Conservation (phyloP, 2,113 vertebrate genomes). For the Mesocricetus auratus region DNA sequence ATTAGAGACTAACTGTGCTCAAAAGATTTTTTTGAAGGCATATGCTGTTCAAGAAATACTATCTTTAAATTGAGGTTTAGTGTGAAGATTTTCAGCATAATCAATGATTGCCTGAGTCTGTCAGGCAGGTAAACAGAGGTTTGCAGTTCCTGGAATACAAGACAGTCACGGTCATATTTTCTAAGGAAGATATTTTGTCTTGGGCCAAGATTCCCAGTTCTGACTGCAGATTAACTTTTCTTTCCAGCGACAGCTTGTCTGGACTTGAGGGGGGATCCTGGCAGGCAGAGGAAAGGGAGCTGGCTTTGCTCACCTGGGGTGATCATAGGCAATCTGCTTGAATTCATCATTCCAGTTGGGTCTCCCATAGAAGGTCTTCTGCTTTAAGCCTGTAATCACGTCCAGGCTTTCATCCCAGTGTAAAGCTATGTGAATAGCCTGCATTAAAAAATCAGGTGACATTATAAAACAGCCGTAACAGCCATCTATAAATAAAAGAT, state of each 20-base stretch:
- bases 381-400: constrained; percentile 89
- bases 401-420: constrained; percentile 88
- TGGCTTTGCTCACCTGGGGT: constrained; percentile 87
- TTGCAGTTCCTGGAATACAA: neutral
- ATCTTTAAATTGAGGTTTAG: constrained; percentile 51
- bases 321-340: constrained; percentile 86
- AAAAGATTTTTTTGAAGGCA: constrained; percentile 46
- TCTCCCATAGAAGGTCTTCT: constrained; percentile 90
- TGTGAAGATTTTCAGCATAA: constrained; percentile 3
- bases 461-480: constrained; percentile 20
- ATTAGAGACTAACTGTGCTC: constrained; percentile 21
- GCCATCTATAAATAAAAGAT: neutral
- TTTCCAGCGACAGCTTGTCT: neutral
- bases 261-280: neutral
- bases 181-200: neutral
- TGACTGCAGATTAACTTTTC: neutral
- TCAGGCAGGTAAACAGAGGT: constrained; percentile 19
- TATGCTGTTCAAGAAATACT: constrained; percentile 52
- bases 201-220: neutral
- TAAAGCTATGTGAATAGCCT: constrained; percentile 90
- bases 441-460: constrained; percentile 76
- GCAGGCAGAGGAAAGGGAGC: constrained; percentile 6
- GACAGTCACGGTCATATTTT: neutral
- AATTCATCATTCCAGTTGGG: constrained; percentile 91
- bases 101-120: neutral